Base-by-base conservation (phyloP, 2,888 invertebrate species). In the Dynastes maya region DNA sequence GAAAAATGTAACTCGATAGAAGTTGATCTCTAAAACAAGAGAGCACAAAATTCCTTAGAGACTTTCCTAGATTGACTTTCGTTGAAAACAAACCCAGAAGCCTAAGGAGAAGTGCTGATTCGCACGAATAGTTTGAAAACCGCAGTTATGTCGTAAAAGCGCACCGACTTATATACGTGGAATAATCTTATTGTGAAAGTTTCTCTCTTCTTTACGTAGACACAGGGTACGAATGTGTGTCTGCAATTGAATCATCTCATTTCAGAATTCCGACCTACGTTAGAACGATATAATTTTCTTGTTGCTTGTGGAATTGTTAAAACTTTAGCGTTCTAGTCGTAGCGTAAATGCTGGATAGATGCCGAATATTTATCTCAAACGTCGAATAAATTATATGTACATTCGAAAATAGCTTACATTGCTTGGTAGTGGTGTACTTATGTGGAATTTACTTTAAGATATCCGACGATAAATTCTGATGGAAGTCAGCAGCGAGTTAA, bases 111-210 rank as follows among this genome's bases (percentile, higher is more conserved):
- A 55, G 22, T 55, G 22, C 55, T 8, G 22, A 55, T 55, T 55
- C 16, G 8, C 55, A 55, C 55, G 22, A 22, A 55, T 55, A 27
- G 22, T 55, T 55, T 55, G 55, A 55, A 55, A 55, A 4, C 55
- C 55, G 16, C 55, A 55, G 55, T 55, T 55, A 16, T 16, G 22
- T 16, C 55, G 16, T 55, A 55, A 55, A 22, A 16, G 55, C 22
- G 22, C n/a, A 27, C 55, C 22, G 22, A 55, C 55, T 55, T 55
- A 55, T 55, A n/a, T 22, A 8, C 22, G n/a, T 16, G 22, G 22
- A 55, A 55, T 55, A 55, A 55, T 55, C 22, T 55, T 55, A 55
- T 55, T 55, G 55, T 22, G 22, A 55, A 55, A 55, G 16, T 16
- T 55, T 55, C 16, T 6, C 22, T 16, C 55, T 55, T 55, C 55